Percentiles rank a stretch among this genome's conserved stretches.
Evolutionary conservation across 2,113 vertebrate genomes (phyloP).

Genomic region (Glaucidium brasilianum): DNA sequence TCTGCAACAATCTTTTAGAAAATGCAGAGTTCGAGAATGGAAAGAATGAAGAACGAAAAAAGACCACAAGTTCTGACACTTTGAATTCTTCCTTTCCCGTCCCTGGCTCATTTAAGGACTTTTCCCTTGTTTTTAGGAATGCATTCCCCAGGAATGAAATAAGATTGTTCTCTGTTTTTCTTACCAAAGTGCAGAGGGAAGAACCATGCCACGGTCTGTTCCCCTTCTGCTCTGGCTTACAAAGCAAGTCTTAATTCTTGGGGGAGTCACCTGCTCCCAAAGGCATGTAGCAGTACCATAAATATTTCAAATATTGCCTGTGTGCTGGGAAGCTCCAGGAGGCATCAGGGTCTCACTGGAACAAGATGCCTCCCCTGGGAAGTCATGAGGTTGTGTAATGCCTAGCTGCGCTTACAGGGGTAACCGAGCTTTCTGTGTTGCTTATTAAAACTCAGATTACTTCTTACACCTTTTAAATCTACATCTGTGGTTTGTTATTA

Average conservation of each 20-base stretch:
- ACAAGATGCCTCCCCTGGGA: background rate
- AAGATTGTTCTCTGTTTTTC: conserved; percentile 10
- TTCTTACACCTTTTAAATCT: conserved; percentile 30
- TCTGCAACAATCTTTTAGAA: background rate
- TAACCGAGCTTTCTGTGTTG: background rate
- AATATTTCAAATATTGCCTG: conserved; percentile 24
- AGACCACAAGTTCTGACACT: background rate
- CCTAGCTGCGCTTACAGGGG: background rate
- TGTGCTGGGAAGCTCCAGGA: background rate
- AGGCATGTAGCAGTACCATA: conserved; percentile 1
- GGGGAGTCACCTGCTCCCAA: background rate
- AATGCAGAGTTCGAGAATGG: background rate
- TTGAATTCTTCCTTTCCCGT: background rate
- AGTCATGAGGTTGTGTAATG: background rate
- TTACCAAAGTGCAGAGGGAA: conserved; percentile 14
- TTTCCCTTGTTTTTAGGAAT: background rate
- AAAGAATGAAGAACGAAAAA: background rate
- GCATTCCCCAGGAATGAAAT: conserved; percentile 23
- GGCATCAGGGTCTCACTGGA: background rate
- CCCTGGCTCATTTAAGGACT: background rate
- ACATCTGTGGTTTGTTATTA: conserved; percentile 36
- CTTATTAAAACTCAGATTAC: conserved; percentile 34
- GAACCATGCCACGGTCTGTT: background rate
- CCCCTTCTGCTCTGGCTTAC: background rate
- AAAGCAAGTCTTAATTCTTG: conserved; percentile 14